Base-by-base conservation (phyloP, 2,888 invertebrate species). In the Coecobrya sp. region DNA sequence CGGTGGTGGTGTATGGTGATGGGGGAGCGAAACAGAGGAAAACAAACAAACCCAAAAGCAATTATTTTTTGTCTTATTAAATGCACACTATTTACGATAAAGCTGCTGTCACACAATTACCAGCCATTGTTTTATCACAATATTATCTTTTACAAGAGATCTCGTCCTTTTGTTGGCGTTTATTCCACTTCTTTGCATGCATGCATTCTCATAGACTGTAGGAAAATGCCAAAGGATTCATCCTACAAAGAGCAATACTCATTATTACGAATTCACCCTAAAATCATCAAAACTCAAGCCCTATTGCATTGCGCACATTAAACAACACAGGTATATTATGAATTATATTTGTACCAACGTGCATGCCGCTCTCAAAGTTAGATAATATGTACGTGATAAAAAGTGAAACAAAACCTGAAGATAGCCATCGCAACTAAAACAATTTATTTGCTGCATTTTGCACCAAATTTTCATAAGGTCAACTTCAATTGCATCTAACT, bases 141-240 rank as follows among this genome's bases (percentile, higher is more conserved):
- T 62, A 42, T 82, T 89, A 89, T 89, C 89, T 25, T 4, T 13
- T 16, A 16, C 22, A 30, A 7, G 49, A n/a, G 70, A 89, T 89
- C 73, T 89, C 19, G 65, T 81, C 25, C 36, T n/a, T 82, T 45
- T 82, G 59, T 22, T 70, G 62, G 59, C 59, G 36, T 62, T 79
- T 79, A 13, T 49, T 59, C 62, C 45, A 73, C 42, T 84, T 89
- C 55, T 82, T 89, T 70, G 70, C 89, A 88, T 88, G 79, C 45
- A n/a, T 59, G 88, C 81, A 76, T 76, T 36, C 19, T n/a, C n/a
- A n/a, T n/a, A 85, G 13, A 27, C 79, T 10, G n/a, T 68, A 27
- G 16, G n/a, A 76, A 5, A 5, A 30, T 76, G 36, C 3, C 7
- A 36, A 4, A 36, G 36, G 7, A 36, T 36, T 4, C 36, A 4